A percentile compares a stretch with the other conserved stretches of the same genome.
Conservation (phyloP, 2,888 invertebrate genomes). For the Cyclophora punctaria region DNA sequence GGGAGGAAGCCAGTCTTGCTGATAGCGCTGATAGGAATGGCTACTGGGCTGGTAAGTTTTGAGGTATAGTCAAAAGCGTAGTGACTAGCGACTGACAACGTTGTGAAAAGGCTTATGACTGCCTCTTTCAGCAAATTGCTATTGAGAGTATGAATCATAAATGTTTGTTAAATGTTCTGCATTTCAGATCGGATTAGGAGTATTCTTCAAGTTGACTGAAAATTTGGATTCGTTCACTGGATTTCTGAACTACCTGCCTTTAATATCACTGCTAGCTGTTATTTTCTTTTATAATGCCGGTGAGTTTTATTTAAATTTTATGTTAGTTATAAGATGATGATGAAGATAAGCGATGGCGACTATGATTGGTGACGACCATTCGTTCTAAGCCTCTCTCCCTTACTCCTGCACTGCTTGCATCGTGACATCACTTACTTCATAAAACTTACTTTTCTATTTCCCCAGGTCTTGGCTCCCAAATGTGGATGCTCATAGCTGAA, state of each 20-base stretch:
- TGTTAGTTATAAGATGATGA: no score
- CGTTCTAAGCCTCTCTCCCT: no score
- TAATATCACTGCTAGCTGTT: conserved; percentile 18
- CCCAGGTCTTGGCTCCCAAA: conserved; percentile 5
- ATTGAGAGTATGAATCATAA: background rate
- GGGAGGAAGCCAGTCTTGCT: conserved; percentile 14
- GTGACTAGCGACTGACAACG: background rate
- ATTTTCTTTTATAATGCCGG: conserved; percentile 20
- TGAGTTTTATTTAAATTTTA: conserved; percentile 5
- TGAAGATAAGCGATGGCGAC: no score
- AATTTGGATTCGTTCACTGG: conserved; percentile 8
- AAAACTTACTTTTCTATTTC: no score
- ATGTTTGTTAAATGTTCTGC: background rate
- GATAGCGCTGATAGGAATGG: conserved; percentile 7
- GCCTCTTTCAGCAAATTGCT: background rate
- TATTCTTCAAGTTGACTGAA: conserved; percentile 20
- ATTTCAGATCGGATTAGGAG: conserved; percentile 22
- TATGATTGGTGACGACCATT: no score
- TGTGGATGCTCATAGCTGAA: conserved; percentile 8
- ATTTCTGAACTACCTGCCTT: conserved; percentile 20
- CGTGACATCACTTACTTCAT: no score
- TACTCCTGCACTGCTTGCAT: no score
- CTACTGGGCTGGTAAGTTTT: conserved; percentile 12
- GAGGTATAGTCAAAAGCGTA: background rate
- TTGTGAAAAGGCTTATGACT: background rate